Conservation (phyloP, 1,140 invertebrate species). For the Leucophenga varia region DNA sequence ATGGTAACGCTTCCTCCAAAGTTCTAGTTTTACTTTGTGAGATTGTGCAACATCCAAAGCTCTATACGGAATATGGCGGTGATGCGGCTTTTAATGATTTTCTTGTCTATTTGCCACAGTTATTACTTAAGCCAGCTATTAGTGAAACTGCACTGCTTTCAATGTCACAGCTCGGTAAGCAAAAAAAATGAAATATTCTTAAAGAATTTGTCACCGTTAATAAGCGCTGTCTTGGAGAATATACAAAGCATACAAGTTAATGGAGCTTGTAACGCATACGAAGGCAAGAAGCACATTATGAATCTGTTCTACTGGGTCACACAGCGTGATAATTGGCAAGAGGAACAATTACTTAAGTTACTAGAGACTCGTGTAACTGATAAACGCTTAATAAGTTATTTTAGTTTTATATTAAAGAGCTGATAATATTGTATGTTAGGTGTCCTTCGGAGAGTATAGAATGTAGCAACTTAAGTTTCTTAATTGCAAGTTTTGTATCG, state of each 20-base stretch:
- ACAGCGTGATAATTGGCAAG: background rate
- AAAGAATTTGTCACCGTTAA: slow-evolving; percentile 12
- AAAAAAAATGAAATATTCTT: slow-evolving; percentile 39
- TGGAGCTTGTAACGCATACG: slow-evolving; percentile 27
- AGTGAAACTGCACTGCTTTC: slow-evolving; percentile 28
- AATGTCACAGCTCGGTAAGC: slow-evolving; percentile 42
- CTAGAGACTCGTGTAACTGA: slow-evolving; percentile 18
- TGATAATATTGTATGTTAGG: no score
- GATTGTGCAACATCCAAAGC: slow-evolving; percentile 55
- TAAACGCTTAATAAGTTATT: slow-evolving; percentile 28
- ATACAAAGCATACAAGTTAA: slow-evolving; percentile 30
- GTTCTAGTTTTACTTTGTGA: slow-evolving; percentile 53
- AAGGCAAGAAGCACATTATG: slow-evolving; percentile 40
- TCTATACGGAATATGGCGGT: slow-evolving; percentile 54
- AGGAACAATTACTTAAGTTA: slow-evolving; percentile 4
- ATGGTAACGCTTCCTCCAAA: slow-evolving; percentile 26
- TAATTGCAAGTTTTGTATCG: background rate
- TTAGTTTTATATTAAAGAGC: slow-evolving; percentile 32
- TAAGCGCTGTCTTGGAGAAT: slow-evolving; percentile 19
- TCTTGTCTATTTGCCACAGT: slow-evolving; percentile 35
- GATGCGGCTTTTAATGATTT: slow-evolving; percentile 26
- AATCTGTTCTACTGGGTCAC: slow-evolving; percentile 43
- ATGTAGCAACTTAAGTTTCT: background rate
- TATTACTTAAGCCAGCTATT: slow-evolving; percentile 37
- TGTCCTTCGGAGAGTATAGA: background rate